Base-by-base conservation (phyloP, 1,140 invertebrate species). In the Calliopsis andreniformis region DNA sequence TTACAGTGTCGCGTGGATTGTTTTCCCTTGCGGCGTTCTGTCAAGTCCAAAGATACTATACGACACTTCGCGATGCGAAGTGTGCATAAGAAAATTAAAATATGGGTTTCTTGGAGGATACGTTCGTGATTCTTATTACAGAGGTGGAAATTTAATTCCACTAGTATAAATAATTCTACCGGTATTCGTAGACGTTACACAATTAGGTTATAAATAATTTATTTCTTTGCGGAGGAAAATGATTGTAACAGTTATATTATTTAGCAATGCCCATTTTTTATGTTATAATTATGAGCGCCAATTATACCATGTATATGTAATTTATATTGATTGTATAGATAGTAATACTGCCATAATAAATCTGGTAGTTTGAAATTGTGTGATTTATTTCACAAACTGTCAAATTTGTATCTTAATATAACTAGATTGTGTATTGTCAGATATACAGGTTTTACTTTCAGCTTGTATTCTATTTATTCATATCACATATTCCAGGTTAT, bases 91-190 rank as follows among this genome's bases (percentile, higher is more conserved):
- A 55, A 59, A 45, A 76, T 28, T 62, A 70, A 87, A 92, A 89
- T 79, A 96, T 96, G 95, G 93, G 91, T 76, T 94, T 96, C 85
- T 87, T 95, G 42, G 94, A 94, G 85, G 95, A 96, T 89, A 94
- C 94, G 73, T 91, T 94, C 58, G 93, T 95, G 81, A 94, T 96
- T 83, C 93, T 95, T 77, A 88, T 94, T 51, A 95, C 94, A 72
- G 95, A 96, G 93, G 94, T 95, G 90, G 91, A 88, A 83, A 62
- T 67, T 76, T 20, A 75, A 71, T 77, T 79, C 67, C 70, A 70
- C 63, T 77, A 39, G 16, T 67, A 72, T 61, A 59, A 35, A 64
- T 61, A 69, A 35, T 79, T 47, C 23, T 68, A 49, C 45, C 66
- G 47, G 79, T 80, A 82, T 10, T 72, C 53, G 18, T 66, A 76